A percentile compares a stretch with the other conserved stretches of the same genome.
These are phyloP conservation scores for Lasioglossum morio DNA, from an alignment of 2,888 invertebrate genomes.

Conservation along the genomic window DNA sequence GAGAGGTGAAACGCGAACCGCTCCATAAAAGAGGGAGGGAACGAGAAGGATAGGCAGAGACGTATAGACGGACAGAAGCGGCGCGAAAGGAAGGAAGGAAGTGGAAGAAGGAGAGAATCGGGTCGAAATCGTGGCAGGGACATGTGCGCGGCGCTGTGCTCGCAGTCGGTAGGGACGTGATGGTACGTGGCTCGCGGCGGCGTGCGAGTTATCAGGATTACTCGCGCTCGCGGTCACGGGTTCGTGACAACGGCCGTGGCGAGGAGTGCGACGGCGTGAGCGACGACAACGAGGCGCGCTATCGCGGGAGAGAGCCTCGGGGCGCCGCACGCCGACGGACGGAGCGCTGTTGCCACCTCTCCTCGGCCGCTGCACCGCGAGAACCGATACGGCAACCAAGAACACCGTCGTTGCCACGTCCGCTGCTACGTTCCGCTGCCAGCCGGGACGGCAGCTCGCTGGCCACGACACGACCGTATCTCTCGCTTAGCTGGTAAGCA, in stretches of 20 bases:
- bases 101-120: conserved; percentile 32
- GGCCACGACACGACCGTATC: conserved; percentile 60
- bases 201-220: conserved; percentile 65
- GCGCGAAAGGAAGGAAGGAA: background rate
- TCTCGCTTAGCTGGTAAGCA: conserved; percentile 65
- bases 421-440: conserved; percentile 66
- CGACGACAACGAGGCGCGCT: conserved; percentile 64
- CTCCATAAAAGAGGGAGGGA: background rate
- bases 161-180: conserved; percentile 64
- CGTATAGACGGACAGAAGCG: background rate
- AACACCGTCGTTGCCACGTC: conserved; percentile 75
- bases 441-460: conserved; percentile 64
- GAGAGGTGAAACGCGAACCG: background rate
- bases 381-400: conserved; percentile 67
- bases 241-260: conserved; percentile 49
- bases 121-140: conserved; percentile 56
- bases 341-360: conserved; percentile 77
- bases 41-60: conserved; percentile 11
- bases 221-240: conserved; percentile 65
- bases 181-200: conserved; percentile 70
- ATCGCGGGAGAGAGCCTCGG: conserved; percentile 68
- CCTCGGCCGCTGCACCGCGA: conserved; percentile 60
- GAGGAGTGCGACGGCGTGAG: conserved; percentile 59
- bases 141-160: conserved; percentile 64
- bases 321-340: conserved; percentile 69